Evolutionary conservation across 2,888 invertebrate species (phyloP), one percentile per base, ranked within the genome.

Genomic region (Phengaris arion): DNA sequence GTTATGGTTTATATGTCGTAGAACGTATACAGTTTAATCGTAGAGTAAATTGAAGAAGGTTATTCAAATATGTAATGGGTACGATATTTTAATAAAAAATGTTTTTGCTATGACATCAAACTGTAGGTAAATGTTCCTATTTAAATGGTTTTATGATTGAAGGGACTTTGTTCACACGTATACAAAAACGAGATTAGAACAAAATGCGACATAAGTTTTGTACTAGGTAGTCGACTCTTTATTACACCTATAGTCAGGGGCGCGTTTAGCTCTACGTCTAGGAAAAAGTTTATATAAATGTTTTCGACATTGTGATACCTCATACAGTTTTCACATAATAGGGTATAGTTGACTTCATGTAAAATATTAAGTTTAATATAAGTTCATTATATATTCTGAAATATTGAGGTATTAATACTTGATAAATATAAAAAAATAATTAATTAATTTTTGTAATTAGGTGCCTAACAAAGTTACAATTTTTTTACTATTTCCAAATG

Each of bases 31-130:
- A n/a, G 48, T 22, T 70, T 70, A 22, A 70, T 70, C 70, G 52
- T 9, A 22, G 52, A 48, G 70, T 51, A 70, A 70, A 70, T 70
- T 51, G 10, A 70, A 15, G 70, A 22, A 70, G 70, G 70, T 48
- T 70, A 51, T 70, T 70, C 6, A 52, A 48, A 48, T 70, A 51
- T 22, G 9, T n/a, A 22, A 46, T 48, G 15, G n/a, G 9, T 45
- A 35, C 9, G 4, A 35, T 35, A 35, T 35, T 48, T 48, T 48
- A 5, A 48, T 48, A 8, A 48, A 48, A 6, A 48, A 48, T 7
- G 4, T 64, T 35, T 64, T 64, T 64, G 35, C 10, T 64, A 12
- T 12, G 45, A 68, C 22, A 12, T 68, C 8, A 57, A 15, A n/a
- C 6, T 55, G 55, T 35, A 35, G 35, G 35, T 35, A 35, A 35